Percentiles rank a stretch among this genome's conserved stretches.
phyloP scores from a whole-genome alignment of 2,113 vertebrate species.

The Ellobius talpinus region DNA sequence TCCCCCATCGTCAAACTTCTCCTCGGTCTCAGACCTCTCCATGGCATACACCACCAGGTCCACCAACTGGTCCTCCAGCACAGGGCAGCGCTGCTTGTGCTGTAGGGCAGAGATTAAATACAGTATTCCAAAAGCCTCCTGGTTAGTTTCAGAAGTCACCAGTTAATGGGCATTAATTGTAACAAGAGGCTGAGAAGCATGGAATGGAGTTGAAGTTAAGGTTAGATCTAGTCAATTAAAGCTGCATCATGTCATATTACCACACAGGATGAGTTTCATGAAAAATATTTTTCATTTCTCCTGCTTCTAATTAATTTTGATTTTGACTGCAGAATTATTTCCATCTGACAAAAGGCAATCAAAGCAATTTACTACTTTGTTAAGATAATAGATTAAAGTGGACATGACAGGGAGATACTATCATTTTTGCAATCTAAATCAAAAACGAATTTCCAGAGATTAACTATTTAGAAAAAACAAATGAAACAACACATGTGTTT shows the following conservation, averaged over 20 bases:
- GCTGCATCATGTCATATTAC: slow-evolving; percentile 88
- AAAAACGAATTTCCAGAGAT: slow-evolving; percentile 51
- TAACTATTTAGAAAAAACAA: neutral
- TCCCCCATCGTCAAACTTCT: slow-evolving; percentile 98
- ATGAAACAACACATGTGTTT: slow-evolving; percentile 17
- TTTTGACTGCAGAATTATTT: neutral
- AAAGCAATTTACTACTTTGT: neutral
- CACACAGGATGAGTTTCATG: slow-evolving; percentile 37
- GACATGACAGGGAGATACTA: neutral
- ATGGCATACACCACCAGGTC: slow-evolving; percentile 99
- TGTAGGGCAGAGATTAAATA: slow-evolving; percentile 90
- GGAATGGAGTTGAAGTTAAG: slow-evolving; percentile 89
- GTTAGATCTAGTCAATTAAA: slow-evolving; percentile 89
- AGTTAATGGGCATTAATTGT: slow-evolving; percentile 77
- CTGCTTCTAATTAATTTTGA: slow-evolving; percentile 30
- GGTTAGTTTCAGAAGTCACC: slow-evolving; percentile 73
- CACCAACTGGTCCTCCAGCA: slow-evolving; percentile 99
- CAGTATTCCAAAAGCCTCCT: slow-evolving; percentile 88
- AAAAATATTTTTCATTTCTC: neutral
- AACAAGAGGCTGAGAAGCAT: slow-evolving; percentile 88
- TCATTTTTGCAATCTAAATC: slow-evolving; percentile 34
- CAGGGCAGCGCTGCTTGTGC: slow-evolving; percentile 99
- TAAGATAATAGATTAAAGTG: slow-evolving; percentile 11
- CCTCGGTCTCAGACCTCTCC: slow-evolving; percentile 99
- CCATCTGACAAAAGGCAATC: neutral